These are phyloP conservation scores for Phrynocephalus vlangalii DNA, from an alignment of 2,797 vertebrate species.

Conservation along the genomic window DNA sequence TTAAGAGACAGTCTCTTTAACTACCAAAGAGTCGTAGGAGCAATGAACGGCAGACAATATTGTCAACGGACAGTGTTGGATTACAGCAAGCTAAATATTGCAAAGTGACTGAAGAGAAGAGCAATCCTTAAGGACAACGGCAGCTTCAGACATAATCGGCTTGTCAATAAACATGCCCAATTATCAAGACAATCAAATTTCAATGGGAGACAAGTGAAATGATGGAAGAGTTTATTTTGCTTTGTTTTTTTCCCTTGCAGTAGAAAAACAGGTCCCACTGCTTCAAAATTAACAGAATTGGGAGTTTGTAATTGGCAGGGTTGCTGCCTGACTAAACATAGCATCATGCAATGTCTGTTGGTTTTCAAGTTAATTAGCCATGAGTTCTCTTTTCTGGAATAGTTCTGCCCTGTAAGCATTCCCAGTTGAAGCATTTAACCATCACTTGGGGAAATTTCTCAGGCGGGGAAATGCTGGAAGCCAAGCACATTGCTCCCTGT, in stretches of 20 bases:
- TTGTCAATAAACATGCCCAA: slow-evolving; percentile 38
- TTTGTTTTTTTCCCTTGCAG: neutral
- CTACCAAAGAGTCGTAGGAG: neutral
- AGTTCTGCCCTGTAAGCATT: neutral
- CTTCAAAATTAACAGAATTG: slow-evolving; percentile 25
- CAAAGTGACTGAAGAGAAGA: slow-evolving; percentile 37
- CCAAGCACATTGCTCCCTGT: neutral
- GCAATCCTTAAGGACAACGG: slow-evolving; percentile 18
- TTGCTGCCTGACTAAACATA: slow-evolving; percentile 36
- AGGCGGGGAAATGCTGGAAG: neutral
- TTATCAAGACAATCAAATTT: slow-evolving; percentile 36
- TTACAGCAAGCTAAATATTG: slow-evolving; percentile 31
- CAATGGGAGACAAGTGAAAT: neutral
- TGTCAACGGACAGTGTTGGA: neutral
- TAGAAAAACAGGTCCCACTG: slow-evolving; percentile 31
- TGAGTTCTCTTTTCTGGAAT: slow-evolving; percentile 22
- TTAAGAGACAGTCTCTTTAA: neutral
- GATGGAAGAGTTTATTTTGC: slow-evolving; percentile 16
- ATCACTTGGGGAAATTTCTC: neutral
- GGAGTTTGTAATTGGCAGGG: slow-evolving; percentile 31
- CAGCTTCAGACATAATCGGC: slow-evolving; percentile 25
- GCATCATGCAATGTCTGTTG: slow-evolving; percentile 33
- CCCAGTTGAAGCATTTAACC: neutral
- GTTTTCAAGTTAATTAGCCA: slow-evolving; percentile 38
- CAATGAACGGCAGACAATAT: slow-evolving; percentile 8